A percentile compares a stretch with the other conserved stretches of the same genome.
phyloP scores from a whole-genome alignment of 2,888 invertebrate species.

The Tenthredo notha region DNA sequence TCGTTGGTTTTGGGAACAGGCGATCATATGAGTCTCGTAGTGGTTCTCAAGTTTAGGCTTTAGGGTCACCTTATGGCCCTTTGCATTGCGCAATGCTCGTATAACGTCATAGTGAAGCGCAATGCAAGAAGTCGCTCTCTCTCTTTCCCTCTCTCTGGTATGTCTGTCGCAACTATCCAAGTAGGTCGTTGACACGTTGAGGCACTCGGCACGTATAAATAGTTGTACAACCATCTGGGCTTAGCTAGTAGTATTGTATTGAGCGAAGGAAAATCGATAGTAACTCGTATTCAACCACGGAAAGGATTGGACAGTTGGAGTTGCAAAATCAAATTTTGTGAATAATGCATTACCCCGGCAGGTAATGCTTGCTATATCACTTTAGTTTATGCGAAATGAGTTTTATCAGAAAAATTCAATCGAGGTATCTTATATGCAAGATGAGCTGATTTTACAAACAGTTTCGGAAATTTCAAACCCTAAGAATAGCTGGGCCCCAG shows the following conservation, averaged over 20 bases:
- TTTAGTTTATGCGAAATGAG: not conserved
- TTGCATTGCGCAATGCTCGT: slow-evolving; percentile 31
- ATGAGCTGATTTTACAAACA: not conserved
- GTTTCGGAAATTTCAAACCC: not conserved
- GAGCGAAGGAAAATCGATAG: not conserved
- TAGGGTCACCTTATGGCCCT: slow-evolving; percentile 46
- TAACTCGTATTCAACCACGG: not conserved
- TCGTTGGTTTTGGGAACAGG: slow-evolving; percentile 71
- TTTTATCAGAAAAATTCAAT: not conserved
- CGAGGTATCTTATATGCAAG: not conserved
- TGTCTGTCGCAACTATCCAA: slow-evolving; percentile 7
- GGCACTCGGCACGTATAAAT: slow-evolving; percentile 5
- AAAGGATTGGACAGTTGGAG: not conserved
- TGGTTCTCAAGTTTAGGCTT: slow-evolving; percentile 22
- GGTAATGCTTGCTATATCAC: not conserved
- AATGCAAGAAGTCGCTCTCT: not conserved
- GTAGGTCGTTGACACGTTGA: slow-evolving; percentile 12
- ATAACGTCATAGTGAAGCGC: not conserved
- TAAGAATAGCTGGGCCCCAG: not conserved
- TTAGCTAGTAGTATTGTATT: not conserved
- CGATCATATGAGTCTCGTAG: slow-evolving; percentile 62
- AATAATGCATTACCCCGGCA: not conserved
- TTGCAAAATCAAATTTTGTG: not conserved
- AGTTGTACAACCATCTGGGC: not conserved
- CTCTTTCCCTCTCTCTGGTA: not conserved